These are phyloP conservation scores for Eristalis pertinax DNA, from an alignment of 2,888 invertebrate species.

Conservation along the genomic window DNA sequence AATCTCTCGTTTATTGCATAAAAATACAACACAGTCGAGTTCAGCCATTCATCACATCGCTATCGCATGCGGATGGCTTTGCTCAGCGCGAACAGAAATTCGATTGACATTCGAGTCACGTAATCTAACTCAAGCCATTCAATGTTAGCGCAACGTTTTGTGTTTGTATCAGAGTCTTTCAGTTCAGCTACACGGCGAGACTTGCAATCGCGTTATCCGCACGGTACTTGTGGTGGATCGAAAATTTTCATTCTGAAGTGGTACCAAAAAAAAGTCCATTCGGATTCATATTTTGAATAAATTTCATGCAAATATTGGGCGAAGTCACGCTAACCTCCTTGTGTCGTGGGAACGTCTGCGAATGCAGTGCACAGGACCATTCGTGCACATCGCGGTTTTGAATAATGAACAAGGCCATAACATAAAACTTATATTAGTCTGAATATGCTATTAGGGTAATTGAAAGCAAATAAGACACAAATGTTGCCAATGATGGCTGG, in stretches of 20 bases:
- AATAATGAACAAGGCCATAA: slow-evolving; percentile 17
- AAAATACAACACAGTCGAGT: neutral
- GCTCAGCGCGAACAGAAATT: neutral
- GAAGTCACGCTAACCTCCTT: slow-evolving; percentile 31
- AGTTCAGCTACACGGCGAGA: neutral
- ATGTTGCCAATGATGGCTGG: neutral
- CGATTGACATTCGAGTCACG: slow-evolving; percentile 5
- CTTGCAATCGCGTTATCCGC: neutral
- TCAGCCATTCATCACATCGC: neutral
- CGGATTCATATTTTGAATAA: slow-evolving; percentile 5
- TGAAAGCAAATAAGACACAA: slow-evolving; percentile 18
- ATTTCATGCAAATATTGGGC: slow-evolving; percentile 9
- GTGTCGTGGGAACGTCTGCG: neutral
- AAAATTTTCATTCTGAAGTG: neutral
- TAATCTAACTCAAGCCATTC: neutral
- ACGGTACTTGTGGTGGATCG: neutral
- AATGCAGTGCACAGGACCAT: neutral
- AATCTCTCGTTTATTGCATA: neutral
- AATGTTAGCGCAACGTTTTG: neutral
- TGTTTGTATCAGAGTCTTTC: neutral
- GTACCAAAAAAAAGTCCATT: neutral
- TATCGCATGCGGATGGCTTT: neutral
- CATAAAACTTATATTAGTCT: slow-evolving; percentile 15
- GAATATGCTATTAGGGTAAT: slow-evolving; percentile 18
- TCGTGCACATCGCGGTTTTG: slow-evolving; percentile 18